Evolutionary conservation across 2,113 vertebrate genomes (phyloP).

Genomic region (Phoenicopterus ruber): DNA sequence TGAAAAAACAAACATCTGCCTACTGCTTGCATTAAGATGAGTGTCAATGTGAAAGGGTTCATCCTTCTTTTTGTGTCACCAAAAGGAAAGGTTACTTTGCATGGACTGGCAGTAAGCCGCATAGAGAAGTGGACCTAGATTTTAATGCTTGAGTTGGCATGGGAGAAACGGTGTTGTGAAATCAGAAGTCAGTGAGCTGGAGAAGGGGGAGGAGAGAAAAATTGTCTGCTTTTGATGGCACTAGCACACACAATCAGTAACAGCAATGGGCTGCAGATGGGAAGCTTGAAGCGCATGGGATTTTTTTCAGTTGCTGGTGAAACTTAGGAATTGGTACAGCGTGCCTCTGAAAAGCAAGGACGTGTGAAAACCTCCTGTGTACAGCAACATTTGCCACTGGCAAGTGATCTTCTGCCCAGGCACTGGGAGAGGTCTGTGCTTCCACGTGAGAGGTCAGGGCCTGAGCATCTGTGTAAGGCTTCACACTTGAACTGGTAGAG

Average conservation of each 20-base stretch:
- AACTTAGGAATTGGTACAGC: background rate
- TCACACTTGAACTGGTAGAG: background rate
- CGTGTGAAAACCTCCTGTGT: rapidly evolving
- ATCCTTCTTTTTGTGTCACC: background rate
- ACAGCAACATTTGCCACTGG: background rate
- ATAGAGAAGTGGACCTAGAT: background rate
- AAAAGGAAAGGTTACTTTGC: background rate
- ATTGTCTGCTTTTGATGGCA: background rate
- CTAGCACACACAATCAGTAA: rapidly evolving
- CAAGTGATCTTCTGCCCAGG: background rate
- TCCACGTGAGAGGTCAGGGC: background rate
- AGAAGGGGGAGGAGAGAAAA: background rate
- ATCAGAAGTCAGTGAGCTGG: background rate
- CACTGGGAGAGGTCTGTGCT: background rate
- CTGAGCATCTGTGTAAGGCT: background rate
- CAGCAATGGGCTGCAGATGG: background rate
- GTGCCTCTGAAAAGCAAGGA: background rate
- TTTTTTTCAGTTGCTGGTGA: background rate
- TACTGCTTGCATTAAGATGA: background rate
- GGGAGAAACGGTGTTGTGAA: background rate
- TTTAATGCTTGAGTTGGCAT: background rate
- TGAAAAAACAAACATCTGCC: background rate
- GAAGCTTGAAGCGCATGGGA: background rate
- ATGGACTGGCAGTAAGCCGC: rapidly evolving
- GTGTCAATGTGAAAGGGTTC: rapidly evolving